phyloP scores from a whole-genome alignment of 2,797 vertebrate species.

The Spondyliosoma cantharus region DNA sequence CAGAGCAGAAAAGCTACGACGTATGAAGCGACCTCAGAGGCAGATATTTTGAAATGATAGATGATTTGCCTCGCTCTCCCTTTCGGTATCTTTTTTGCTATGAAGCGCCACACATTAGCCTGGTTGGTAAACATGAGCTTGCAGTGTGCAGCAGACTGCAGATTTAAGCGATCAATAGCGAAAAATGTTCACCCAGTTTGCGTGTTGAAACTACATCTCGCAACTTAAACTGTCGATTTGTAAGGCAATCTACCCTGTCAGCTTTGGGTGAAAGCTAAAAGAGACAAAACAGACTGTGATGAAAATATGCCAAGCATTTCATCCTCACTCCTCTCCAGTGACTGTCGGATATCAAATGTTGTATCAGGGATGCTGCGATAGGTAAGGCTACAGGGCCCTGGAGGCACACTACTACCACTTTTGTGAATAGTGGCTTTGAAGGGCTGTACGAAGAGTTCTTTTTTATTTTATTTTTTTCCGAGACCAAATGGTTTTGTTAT shows the following conservation, averaged over 20 bases:
- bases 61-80: conserved; percentile 17
- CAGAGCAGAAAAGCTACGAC: conserved; percentile 15
- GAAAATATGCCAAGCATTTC: not conserved
- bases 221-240: conserved; percentile 10
- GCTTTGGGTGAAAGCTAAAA: conserved; percentile 5
- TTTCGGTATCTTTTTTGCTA: conserved; percentile 23
- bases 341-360: not conserved
- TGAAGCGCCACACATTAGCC: conserved; percentile 9
- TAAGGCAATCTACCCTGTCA: not conserved
- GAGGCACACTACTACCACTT: not conserved
- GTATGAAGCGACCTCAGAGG: conserved; percentile 28
- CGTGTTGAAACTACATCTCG: conserved; percentile 10
- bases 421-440: conserved; percentile 9
- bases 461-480: not conserved
- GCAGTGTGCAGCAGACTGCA: not conserved
- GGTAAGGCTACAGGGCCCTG: conserved; percentile 4
- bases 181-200: conserved; percentile 1
- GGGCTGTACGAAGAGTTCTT: not conserved
- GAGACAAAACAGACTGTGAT: conserved; percentile 16
- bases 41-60: conserved; percentile 26
- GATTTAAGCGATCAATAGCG: conserved; percentile 34
- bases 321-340: conserved; percentile 1
- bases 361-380: conserved; percentile 11
- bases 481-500: not conserved
- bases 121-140: conserved; percentile 34